These are phyloP conservation scores for Beaufortia kweichowensis DNA, from an alignment of 2,113 vertebrate genomes.

Conservation along the genomic window DNA sequence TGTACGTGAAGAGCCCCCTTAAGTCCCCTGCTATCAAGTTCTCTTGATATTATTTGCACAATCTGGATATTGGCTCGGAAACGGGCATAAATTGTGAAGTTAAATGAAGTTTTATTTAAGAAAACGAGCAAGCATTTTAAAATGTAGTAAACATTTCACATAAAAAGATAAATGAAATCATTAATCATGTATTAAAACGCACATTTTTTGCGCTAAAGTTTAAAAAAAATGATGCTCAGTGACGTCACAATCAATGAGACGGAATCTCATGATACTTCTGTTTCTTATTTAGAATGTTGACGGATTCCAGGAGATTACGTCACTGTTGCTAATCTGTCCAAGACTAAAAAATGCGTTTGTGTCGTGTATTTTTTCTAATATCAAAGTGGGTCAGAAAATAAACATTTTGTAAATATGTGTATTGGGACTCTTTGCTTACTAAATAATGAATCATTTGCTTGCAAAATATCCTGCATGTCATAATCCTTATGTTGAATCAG, in stretches of 20 bases:
- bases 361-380: constrained; percentile 40
- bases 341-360: constrained; percentile 13
- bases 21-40: background rate
- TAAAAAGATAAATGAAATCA: background rate
- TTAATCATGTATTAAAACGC: background rate
- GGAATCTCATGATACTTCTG: constrained; percentile 56
- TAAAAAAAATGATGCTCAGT: background rate
- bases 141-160: constrained; percentile 25
- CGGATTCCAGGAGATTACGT: constrained; percentile 58
- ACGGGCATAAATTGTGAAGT: constrained; percentile 31
- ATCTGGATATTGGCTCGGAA: constrained; percentile 4
- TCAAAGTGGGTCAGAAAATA: constrained; percentile 37
- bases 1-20: constrained; percentile 15
- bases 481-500: background rate
- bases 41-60: constrained; percentile 44
- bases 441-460: no score
- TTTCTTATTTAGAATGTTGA: constrained; percentile 39
- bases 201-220: background rate
- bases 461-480: no score
- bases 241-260: constrained; percentile 49
- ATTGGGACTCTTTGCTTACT: constrained; percentile 28
- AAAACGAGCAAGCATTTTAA: background rate
- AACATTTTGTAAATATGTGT: constrained; percentile 43
- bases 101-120: constrained; percentile 32
- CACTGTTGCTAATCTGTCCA: background rate